Base-by-base conservation (phyloP, 2,113 vertebrate genomes). In the Xenopus tropicalis region DNA sequence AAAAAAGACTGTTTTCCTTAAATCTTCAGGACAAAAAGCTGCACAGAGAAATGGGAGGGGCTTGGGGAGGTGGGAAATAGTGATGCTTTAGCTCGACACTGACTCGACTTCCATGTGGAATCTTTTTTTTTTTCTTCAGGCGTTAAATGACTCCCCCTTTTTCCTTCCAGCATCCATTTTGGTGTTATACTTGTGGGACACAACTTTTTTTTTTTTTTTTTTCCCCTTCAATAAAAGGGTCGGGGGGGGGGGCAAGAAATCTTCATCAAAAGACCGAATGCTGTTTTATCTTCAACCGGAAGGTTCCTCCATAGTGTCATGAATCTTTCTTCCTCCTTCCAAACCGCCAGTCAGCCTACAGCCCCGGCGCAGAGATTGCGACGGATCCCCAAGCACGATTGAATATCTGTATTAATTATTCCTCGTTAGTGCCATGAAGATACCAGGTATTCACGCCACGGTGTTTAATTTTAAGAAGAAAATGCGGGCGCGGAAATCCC, bases 1-100 rank as follows among this genome's bases (percentile, higher is more conserved):
- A 81, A 29, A 67, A 81, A 29, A 82, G 86, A 84, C 83, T 75
- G 63, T 70, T 23, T 13, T 62, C 89, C 90, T 89, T 85, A 86
- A 83, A 84, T 42, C 80, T 80, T 73, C 67, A 81, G 85, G 80
- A 77, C 64, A 80, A 75, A 3, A 70, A 54, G 51, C 77, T 81
- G 82, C 80, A 81, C 80, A 79, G 70, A 69, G 62, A 71, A 78
- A 0, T 13, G 76, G 70, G 81, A 79, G 12, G 21, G 43, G 51
- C 12, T 62, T 61, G 44, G 1, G 24, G 77, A 25, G 79, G 77
- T 56, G 56, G 68, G 76, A 76, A 66, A 37, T 65, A 48, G 67
- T 0, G 67, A 72, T 65, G 61, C 70, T 74, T 65, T 71, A 77
- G 77, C 78, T 80, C 73, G 58, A 79, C 68, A 52, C 80, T 72